These are phyloP conservation scores for Latrodectus hesperus DNA, from an alignment of 2,888 invertebrate species.

Conservation along the genomic window DNA sequence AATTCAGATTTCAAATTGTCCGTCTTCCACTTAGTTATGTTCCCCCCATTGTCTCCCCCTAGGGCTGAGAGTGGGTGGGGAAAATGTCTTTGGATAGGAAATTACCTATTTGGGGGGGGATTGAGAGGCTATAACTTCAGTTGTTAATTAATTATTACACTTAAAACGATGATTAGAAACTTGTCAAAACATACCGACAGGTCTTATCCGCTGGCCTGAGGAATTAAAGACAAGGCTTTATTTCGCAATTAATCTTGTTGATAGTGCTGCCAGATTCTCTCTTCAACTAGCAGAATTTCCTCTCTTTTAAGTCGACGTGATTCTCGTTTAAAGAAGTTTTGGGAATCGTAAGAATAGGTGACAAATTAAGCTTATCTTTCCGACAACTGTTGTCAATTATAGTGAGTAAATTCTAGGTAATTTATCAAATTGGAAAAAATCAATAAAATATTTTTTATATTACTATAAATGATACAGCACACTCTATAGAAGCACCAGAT, in stretches of 20 bases:
- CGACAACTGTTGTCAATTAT: too few species aligned
- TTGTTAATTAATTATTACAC: constrained; percentile 68
- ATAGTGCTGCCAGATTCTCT: not conserved
- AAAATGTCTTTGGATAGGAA: too few species aligned
- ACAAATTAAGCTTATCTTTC: not conserved
- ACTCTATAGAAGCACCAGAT: too few species aligned
- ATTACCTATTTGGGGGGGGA: not conserved
- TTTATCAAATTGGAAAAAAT: too few species aligned
- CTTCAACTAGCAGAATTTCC: not conserved
- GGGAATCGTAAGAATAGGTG: not conserved
- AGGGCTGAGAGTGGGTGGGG: not conserved
- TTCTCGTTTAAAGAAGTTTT: not conserved
- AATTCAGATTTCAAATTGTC: constrained; percentile 32
- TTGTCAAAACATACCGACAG: constrained; percentile 60
- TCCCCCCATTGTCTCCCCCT: not conserved
- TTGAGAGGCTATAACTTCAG: not conserved
- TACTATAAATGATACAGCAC: too few species aligned
- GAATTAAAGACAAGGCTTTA: not conserved
- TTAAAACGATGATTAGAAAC: constrained; percentile 68
- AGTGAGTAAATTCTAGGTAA: too few species aligned
- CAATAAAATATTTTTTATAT: too few species aligned
- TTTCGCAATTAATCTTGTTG: constrained; percentile 20
- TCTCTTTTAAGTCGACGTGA: not conserved
- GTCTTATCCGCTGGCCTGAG: constrained; percentile 25
- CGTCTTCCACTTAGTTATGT: not conserved